Base-by-base conservation (phyloP, 2,113 vertebrate species). In the Oreochromis niloticus region DNA sequence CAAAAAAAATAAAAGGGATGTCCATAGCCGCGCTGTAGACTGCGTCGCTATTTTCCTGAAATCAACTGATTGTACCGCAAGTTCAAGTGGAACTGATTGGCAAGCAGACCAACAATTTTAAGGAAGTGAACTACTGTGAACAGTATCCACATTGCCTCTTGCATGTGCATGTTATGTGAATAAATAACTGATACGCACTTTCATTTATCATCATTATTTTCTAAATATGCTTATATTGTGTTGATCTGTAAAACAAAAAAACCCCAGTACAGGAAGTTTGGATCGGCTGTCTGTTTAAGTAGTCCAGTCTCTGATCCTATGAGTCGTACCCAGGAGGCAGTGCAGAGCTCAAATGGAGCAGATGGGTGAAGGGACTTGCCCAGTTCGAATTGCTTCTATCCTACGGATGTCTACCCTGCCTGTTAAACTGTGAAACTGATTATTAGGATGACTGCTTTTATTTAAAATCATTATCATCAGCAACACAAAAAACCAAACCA, bases 221-320 rank as follows among this genome's bases (percentile, higher is more conserved):
- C 36, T 68, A 41, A 14, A n/a, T 39, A 41, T 68, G 41, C 19
- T 39, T 66, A 66, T 12, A 39, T 22, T 13, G 61, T 66, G 61
- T 66, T 4, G 1, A 66, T 66, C 61, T 66, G 34, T 66, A 19
- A 32, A 66, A 22, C 32, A 1, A 0, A 1, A 0, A n/a, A 6
- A 39, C 61, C 61, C 4, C 1, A 39, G 22, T 13, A 13, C 34
- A 13, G 10, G 34, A 66, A 39, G 34, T 8, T 39, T 66, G 61
- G 61, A 22, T 66, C 19, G 10, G 19, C 10, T 2, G 61, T 39
- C 34, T 66, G 34, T 66, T 66, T n/a, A 66, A 39, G 39, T 39
- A 66, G 61, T 66, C 19, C 34, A 66, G 19, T 39, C 1, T 66
- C 19, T 66, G 61, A 66, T 22, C 61, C 34, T 11, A 66, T 39